These are phyloP conservation scores for Pteropus alecto DNA, from an alignment of 2,113 vertebrate species.

Conservation along the genomic window DNA sequence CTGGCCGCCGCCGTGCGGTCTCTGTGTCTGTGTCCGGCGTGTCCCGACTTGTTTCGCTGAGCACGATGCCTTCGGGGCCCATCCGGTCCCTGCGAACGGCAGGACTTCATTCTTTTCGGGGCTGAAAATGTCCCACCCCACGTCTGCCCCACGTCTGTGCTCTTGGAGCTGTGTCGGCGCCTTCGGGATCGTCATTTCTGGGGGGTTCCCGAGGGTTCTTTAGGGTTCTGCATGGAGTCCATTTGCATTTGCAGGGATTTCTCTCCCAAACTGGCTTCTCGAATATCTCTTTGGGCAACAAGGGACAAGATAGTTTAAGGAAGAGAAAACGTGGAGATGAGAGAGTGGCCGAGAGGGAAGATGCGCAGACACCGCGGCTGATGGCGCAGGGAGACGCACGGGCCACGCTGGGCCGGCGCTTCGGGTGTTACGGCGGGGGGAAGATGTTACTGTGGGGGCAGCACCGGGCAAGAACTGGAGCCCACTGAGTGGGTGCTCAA, in stretches of 20 bases:
- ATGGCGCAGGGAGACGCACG: too few species aligned
- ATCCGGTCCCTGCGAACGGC: not conserved
- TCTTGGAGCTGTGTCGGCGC: not conserved
- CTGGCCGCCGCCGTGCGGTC: not conserved
- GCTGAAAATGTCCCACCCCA: not conserved
- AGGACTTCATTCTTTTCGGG: not conserved
- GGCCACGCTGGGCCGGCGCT: not conserved
- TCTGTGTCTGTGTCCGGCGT: not conserved
- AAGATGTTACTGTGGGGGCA: too few species aligned
- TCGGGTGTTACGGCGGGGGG: not conserved
- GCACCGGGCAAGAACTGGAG: too few species aligned
- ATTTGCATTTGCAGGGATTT: not conserved
- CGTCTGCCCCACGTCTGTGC: too few species aligned
- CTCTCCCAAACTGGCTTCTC: not conserved
- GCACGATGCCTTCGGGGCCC: not conserved
- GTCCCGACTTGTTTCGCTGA: not conserved
- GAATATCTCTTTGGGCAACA: not conserved
- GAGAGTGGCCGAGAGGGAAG: not conserved
- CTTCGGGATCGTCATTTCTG: not conserved
- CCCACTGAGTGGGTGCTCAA: not conserved
- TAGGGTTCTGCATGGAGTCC: not conserved
- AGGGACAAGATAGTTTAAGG: not conserved
- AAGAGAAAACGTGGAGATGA: not conserved
- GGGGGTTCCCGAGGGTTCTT: not conserved
- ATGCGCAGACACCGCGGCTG: too few species aligned